These are phyloP conservation scores for Scaptodrosophila latifasciaeformis DNA, from an alignment of 2,888 invertebrate species.

Conservation along the genomic window DNA sequence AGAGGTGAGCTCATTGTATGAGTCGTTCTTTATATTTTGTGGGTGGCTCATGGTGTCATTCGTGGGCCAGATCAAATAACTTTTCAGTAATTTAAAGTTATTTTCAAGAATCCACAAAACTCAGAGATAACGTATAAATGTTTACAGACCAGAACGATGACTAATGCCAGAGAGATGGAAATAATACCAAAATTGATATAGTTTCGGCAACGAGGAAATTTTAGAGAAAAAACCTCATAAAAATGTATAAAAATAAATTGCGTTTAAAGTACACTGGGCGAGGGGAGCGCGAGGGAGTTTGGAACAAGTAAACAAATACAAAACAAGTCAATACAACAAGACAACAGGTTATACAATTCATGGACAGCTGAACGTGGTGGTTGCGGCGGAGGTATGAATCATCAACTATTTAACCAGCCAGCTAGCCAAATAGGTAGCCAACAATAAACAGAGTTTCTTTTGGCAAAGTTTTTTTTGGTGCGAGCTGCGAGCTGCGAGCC, in stretches of 20 bases:
- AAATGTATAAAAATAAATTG: constrained; percentile 44
- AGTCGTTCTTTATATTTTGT: too few relatives aligned
- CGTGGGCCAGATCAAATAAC: too few relatives aligned
- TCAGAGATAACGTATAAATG: too few relatives aligned
- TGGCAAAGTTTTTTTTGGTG: too few relatives aligned
- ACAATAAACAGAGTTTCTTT: background rate
- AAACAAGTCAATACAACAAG: constrained; percentile 32
- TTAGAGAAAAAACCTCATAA: too few relatives aligned
- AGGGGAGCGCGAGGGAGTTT: constrained; percentile 44
- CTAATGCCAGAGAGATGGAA: too few relatives aligned
- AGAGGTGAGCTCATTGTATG: too few relatives aligned
- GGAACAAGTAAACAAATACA: constrained; percentile 51
- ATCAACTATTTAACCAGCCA: constrained; percentile 18
- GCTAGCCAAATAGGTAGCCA: constrained; percentile 12
- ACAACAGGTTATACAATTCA: constrained; percentile 62
- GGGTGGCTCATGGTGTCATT: too few relatives aligned
- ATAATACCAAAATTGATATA: constrained; percentile 42
- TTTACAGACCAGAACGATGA: too few relatives aligned
- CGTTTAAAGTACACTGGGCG: constrained; percentile 41
- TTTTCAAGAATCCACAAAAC: too few relatives aligned
- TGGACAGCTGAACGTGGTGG: constrained; percentile 46
- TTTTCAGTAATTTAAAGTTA: too few relatives aligned
- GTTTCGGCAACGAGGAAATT: constrained; percentile 45
- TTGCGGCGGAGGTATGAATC: constrained; percentile 17
- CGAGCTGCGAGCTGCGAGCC: too few relatives aligned